These are phyloP conservation scores for Moxostoma hubbsi DNA, from an alignment of 2,797 vertebrate genomes.

Conservation along the genomic window DNA sequence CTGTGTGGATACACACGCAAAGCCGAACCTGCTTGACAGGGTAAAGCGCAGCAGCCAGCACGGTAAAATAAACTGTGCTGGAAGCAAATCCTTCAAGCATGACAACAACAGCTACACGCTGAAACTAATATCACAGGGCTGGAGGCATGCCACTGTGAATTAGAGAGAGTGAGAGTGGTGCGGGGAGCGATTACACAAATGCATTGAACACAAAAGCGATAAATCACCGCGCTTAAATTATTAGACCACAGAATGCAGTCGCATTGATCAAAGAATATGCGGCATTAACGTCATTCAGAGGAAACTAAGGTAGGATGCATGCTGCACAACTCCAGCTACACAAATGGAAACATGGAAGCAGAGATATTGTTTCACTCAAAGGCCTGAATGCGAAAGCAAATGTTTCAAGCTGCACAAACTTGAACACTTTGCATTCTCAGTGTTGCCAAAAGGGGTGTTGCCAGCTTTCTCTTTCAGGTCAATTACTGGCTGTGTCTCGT, in stretches of 20 bases:
- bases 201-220: background rate
- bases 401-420: no score
- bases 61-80: conserved; percentile 83
- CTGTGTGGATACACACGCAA: conserved; percentile 65
- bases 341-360: no score
- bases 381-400: no score
- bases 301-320: background rate
- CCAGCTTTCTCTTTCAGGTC: no score
- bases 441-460: no score
- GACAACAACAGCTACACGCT: conserved; percentile 70
- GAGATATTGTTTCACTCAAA: no score
- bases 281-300: no score
- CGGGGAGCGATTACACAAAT: background rate
- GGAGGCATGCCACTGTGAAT: conserved; percentile 62
- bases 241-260: no score
- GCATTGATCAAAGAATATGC: no score
- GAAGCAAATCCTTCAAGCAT: conserved; percentile 75
- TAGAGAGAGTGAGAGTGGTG: conserved; percentile 12
- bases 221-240: background rate
- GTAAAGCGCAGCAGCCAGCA: conserved; percentile 72
- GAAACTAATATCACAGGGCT: conserved; percentile 70
- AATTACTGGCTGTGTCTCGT: no score
- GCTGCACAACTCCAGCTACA: background rate
- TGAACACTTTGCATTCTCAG: no score
- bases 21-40: conserved; percentile 78